Conservation (phyloP, 2,797 vertebrate species). For the Phrynocephalus guinanensis region DNA sequence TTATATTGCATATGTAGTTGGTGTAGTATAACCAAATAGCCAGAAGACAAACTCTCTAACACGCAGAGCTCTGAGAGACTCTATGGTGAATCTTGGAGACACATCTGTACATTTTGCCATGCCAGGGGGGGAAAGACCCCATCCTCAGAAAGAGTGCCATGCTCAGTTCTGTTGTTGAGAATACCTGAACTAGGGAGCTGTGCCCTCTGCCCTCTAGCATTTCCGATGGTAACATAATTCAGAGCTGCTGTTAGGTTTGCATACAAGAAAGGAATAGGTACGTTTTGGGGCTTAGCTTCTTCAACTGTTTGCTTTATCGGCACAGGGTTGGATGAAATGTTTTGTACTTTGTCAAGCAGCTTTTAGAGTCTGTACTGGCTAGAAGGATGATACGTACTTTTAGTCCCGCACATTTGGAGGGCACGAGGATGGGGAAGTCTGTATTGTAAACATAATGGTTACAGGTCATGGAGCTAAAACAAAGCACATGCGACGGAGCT, state of each 20-base stretch:
- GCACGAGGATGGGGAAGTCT: neutral
- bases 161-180: neutral
- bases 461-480: neutral
- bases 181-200: neutral
- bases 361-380: too few relatives aligned
- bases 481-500: neutral
- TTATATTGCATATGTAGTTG: neutral
- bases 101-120: neutral
- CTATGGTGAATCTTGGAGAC: neutral
- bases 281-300: neutral
- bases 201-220: neutral
- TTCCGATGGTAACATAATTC: neutral
- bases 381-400: neutral
- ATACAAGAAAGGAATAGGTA: neutral
- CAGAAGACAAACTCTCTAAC: neutral
- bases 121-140: neutral
- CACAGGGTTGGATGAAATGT: neutral
- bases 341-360: too few relatives aligned
- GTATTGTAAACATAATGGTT: neutral
- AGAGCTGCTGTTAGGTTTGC: neutral
- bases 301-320: neutral
- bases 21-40: neutral
- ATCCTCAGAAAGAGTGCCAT: neutral
- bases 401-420: neutral
- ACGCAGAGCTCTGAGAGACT: neutral